A percentile compares a stretch with the other conserved stretches of the same genome.
Evolutionary conservation across 2,113 vertebrate genomes (phyloP).

Genomic region (Pedionomus torquatus): DNA sequence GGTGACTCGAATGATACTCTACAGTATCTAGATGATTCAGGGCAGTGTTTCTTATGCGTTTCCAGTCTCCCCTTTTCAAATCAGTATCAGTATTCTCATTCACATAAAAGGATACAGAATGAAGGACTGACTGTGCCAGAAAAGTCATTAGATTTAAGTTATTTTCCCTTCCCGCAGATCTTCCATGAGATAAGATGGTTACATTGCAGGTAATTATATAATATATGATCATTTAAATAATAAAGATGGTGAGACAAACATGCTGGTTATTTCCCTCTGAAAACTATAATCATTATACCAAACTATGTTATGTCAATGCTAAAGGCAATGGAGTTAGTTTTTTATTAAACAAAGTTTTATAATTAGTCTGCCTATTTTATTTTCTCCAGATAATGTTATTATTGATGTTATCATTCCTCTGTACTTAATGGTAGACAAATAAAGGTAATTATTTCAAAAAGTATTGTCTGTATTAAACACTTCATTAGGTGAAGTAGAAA

Average conservation of each 20-base stretch:
- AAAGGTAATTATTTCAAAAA: conserved; percentile 39
- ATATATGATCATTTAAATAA: conserved; percentile 50
- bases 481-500: not conserved
- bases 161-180: conserved; percentile 17
- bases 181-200: conserved; percentile 30
- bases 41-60: not conserved
- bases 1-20: not conserved
- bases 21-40: not conserved
- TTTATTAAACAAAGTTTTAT: conserved; percentile 24
- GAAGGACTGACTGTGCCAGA: conserved; percentile 18
- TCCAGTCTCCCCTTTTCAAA: not conserved
- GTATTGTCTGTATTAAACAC: not conserved
- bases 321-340: conserved; percentile 8
- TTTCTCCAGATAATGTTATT: conserved; percentile 26
- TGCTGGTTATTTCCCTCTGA: conserved; percentile 9
- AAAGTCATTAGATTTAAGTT: conserved; percentile 42
- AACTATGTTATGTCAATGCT: conserved; percentile 25
- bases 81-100: conserved; percentile 2
- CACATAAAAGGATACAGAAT: conserved; percentile 9
- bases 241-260: conserved; percentile 43
- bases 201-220: conserved; percentile 24
- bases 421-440: conserved; percentile 35
- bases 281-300: conserved; percentile 2
- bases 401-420: conserved; percentile 30
- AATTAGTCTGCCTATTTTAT: conserved; percentile 43